Evolutionary conservation across 2,113 vertebrate species (phyloP).

Genomic region (Hystrix cristata): DNA sequence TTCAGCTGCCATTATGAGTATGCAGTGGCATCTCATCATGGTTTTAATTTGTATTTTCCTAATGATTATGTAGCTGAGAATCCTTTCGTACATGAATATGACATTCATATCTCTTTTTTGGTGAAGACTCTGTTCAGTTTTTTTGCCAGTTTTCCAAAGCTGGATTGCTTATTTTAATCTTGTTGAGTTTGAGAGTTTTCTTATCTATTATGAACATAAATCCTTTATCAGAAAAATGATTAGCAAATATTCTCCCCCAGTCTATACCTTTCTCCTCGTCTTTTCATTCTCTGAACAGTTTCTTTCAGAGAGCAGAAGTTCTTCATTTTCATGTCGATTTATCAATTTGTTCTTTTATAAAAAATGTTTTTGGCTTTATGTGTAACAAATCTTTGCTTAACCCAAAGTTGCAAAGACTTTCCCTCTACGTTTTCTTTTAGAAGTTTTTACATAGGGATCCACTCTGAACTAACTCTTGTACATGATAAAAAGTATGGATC

Average conservation of each 20-base stretch:
- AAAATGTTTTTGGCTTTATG: conserved; percentile 19
- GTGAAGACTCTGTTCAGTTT: neutral
- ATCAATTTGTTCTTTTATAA: neutral
- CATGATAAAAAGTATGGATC: neutral
- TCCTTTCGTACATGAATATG: neutral
- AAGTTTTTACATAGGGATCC: neutral
- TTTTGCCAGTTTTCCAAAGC: neutral
- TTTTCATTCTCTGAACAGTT: neutral
- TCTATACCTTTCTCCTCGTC: neutral
- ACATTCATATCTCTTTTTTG: neutral
- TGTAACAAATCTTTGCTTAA: conserved; percentile 9
- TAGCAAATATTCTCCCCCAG: neutral
- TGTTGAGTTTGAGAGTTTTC: neutral
- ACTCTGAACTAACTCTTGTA: conserved; percentile 16
- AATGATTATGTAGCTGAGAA: neutral
- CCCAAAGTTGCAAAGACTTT: conserved; percentile 5
- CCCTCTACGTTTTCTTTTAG: neutral
- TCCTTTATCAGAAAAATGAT: neutral
- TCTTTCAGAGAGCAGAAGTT: conserved; percentile 9
- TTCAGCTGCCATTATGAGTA: neutral
- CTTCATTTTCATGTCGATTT: conserved; percentile 21
- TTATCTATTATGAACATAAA: conserved; percentile 9
- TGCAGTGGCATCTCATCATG: neutral
- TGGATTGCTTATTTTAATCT: neutral
- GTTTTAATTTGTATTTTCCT: neutral